Base-by-base conservation (phyloP, 1,140 invertebrate species). In the Sipha flava region DNA sequence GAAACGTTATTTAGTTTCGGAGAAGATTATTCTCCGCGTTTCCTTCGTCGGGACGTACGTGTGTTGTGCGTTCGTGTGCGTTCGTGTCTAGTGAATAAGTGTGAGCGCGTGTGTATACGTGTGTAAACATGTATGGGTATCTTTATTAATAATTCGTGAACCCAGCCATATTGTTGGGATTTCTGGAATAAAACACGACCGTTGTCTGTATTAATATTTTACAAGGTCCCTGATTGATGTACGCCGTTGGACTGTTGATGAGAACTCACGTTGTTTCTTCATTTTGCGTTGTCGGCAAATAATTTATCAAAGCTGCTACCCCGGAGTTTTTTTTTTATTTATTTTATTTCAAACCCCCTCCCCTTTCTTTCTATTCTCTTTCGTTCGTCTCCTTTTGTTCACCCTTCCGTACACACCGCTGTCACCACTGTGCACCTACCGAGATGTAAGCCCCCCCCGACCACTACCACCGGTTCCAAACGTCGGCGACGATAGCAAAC, bases 181-280 rank as follows among this genome's bases (percentile, higher is more conserved):
- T 75, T 54, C 31, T 21, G 26, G 45, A 49, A 49, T 72, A 31
- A 72, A 72, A 49, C 68, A 29, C 43, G 47, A 75, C 72, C 47
- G 72, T 73, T 49, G 70, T 75, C 49, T 26, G 72, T 47, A 54
- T 59, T 59, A 59, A 59, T 77, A 59, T 77, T 77, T 57, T 40
- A 59, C 47, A 23, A 59, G 34, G n/a, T 23, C 52, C n/a, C 52
- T 57, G 73, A 77, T 77, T 77, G 73, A 77, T 77, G 73, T 59
- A 59, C 73, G 52, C 73, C 73, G 52, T 59, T 29, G 73, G 73
- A 77, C 73, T 59, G 73, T 77, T 59, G 73, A 77, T 59, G 73
- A 57, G 73, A 59, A 77, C 73, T 57, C 21, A 26, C 49, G 73
- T 57, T 43, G 52, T 77, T 77, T 59, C 73, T 77, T 59, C 73